phyloP scores from a whole-genome alignment of 2,888 invertebrate species.

The Lycophotia porphyrea region DNA sequence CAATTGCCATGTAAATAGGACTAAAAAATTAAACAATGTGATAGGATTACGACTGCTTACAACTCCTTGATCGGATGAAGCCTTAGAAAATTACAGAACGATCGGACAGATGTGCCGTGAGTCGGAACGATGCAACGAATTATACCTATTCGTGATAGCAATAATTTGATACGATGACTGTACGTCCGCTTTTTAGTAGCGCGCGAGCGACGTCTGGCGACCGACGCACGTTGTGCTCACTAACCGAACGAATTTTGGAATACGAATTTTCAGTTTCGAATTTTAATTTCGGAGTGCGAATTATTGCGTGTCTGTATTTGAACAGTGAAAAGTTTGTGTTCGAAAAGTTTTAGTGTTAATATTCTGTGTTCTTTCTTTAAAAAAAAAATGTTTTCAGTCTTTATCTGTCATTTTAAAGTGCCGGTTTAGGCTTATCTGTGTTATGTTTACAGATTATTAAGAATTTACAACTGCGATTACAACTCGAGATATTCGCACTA shows the following conservation, averaged over 20 bases:
- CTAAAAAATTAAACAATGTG: constrained; percentile 14
- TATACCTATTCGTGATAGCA: constrained; percentile 69
- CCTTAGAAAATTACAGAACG: constrained; percentile 58
- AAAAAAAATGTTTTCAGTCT: constrained; percentile 36
- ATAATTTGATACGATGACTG: constrained; percentile 80
- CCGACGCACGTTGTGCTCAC: constrained; percentile 80
- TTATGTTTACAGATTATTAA: constrained; percentile 62
- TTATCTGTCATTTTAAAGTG: constrained; percentile 59
- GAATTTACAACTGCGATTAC: constrained; percentile 37
- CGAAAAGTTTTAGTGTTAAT: constrained; percentile 36
- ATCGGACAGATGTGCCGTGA: constrained; percentile 64
- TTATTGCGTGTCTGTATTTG: constrained; percentile 74
- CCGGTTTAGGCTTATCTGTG: constrained; percentile 68
- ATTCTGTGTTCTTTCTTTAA: constrained; percentile 28
- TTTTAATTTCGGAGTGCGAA: constrained; percentile 60
- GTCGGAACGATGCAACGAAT: constrained; percentile 66
- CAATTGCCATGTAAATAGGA: constrained; percentile 13
- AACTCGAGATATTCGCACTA: constrained; percentile 27
- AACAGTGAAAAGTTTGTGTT: constrained; percentile 69
- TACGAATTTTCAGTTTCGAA: constrained; percentile 74
- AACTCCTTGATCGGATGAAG: constrained; percentile 65
- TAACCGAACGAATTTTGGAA: constrained; percentile 75
- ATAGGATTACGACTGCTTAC: constrained; percentile 48
- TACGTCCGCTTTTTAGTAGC: constrained; percentile 81
- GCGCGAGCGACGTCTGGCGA: constrained; percentile 82